Percentiles rank a stretch among this genome's conserved stretches.
Conservation (phyloP, 2,888 invertebrate genomes). For the Brenthis hecate region DNA sequence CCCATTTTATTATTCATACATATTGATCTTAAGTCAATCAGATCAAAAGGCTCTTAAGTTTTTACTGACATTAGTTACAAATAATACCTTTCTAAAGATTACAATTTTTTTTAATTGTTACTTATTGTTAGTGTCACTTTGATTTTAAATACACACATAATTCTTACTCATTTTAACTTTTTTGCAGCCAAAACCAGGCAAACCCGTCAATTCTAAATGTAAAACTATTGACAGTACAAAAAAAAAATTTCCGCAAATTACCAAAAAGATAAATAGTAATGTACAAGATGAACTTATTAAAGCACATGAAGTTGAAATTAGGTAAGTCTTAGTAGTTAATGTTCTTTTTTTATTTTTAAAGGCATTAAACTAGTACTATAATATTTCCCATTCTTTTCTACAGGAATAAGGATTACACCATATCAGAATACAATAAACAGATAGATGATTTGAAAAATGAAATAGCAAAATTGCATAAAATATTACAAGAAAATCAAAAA, state of each 20-base stretch:
- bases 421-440: constrained; percentile 69
- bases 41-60: too few species aligned
- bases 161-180: not conserved
- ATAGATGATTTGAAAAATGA: constrained; percentile 72
- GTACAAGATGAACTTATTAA: constrained; percentile 63
- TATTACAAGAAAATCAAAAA: constrained; percentile 45
- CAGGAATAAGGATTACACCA: constrained; percentile 72
- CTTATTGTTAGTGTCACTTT: too few species aligned
- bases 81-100: too few species aligned
- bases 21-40: too few species aligned
- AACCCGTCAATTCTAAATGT: constrained; percentile 39
- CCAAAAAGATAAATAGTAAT: constrained; percentile 46
- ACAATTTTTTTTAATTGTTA: too few species aligned
- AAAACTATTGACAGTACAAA: constrained; percentile 55
- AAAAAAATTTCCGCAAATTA: constrained; percentile 46
- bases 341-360: not conserved
- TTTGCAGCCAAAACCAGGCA: constrained; percentile 64
- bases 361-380: not conserved
- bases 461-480: constrained; percentile 53
- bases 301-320: constrained; percentile 74
- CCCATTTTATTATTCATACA: too few species aligned
- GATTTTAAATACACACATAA: not conserved
- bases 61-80: too few species aligned
- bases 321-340: constrained; percentile 47
- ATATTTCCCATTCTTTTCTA: not conserved